phyloP scores from a whole-genome alignment of 2,113 vertebrate genomes.

The Pithys albifrons region DNA sequence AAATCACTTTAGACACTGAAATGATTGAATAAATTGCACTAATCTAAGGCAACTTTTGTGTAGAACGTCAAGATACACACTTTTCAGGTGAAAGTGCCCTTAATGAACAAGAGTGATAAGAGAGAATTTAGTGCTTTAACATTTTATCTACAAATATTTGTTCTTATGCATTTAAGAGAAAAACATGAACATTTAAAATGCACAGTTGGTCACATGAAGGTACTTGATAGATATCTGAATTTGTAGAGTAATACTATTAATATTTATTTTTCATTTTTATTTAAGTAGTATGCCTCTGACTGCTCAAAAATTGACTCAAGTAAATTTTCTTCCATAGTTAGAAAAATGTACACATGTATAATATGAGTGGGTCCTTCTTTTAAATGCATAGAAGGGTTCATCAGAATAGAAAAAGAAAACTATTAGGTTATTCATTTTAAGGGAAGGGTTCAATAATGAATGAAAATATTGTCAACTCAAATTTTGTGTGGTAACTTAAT shows the following conservation, averaged over 20 bases:
- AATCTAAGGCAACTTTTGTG: background rate
- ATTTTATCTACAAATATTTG: background rate
- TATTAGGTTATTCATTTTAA: background rate
- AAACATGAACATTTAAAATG: background rate
- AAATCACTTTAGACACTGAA: background rate
- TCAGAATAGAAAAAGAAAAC: background rate
- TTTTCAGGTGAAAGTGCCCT: background rate
- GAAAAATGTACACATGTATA: background rate
- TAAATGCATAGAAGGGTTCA: background rate
- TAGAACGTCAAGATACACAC: background rate
- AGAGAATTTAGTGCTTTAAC: background rate
- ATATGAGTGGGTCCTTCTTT: background rate
- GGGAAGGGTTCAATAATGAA: conserved; percentile 26
- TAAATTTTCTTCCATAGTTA: background rate
- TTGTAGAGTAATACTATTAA: background rate
- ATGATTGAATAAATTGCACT: background rate
- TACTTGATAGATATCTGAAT: background rate
- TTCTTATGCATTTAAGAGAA: background rate
- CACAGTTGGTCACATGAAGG: background rate
- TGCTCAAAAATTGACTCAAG: background rate
- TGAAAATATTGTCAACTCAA: conserved; percentile 10
- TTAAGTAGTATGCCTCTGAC: background rate
- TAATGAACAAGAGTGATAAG: background rate
- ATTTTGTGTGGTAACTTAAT: conserved; percentile 49
- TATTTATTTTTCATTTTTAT: background rate